Evolutionary conservation across 2,113 vertebrate genomes (phyloP).

Genomic region (Anoura caudifer): DNA sequence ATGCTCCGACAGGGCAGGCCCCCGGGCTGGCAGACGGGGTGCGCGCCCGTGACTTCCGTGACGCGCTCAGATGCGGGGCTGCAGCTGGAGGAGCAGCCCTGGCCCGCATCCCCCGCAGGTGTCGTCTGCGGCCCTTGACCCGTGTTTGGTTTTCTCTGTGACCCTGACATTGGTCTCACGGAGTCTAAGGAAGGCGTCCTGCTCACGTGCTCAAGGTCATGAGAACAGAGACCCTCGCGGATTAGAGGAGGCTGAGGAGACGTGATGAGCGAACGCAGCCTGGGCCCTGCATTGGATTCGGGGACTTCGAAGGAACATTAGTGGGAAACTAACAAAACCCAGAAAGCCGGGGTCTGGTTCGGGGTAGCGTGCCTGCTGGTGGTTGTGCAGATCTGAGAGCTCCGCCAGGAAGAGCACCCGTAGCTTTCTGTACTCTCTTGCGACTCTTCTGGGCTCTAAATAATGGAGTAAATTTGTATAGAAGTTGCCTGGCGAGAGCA

Average conservation of each 20-base stretch:
- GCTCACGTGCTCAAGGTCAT: neutral
- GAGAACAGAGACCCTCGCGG: neutral
- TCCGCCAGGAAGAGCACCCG: neutral
- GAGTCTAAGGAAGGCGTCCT: neutral
- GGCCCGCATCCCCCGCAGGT: neutral
- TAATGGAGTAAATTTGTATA: neutral
- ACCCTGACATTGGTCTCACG: neutral
- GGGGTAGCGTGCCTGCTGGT: neutral
- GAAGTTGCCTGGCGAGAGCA: neutral
- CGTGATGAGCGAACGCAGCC: neutral
- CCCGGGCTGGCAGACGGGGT: too few species aligned
- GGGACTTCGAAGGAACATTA: neutral
- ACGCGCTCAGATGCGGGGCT: fast-evolving
- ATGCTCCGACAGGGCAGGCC: fast-evolving
- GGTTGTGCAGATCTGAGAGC: neutral
- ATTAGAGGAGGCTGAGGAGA: neutral
- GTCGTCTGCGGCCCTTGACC: neutral
- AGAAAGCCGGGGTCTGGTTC: neutral
- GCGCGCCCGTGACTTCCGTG: neutral
- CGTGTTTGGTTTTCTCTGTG: neutral
- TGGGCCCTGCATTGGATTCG: neutral
- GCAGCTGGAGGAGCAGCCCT: neutral
- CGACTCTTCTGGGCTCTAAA: neutral
- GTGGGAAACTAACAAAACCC: neutral
- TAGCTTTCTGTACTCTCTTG: neutral